Evolutionary conservation across 2,797 vertebrate genomes (phyloP).

Genomic region (Euphonia xanthogaster): DNA sequence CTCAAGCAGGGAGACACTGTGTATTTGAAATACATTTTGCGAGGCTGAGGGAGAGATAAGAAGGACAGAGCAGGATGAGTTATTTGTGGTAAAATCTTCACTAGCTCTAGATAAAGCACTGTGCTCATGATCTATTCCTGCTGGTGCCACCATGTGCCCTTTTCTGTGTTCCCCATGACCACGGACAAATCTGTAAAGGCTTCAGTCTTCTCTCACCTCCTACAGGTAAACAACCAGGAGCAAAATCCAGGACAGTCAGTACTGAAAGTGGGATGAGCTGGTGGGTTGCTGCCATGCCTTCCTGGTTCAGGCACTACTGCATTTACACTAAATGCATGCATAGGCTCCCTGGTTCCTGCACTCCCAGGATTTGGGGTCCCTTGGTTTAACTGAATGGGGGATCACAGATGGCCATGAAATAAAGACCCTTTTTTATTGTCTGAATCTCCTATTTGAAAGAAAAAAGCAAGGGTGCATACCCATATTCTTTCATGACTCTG

Average conservation of each 20-base stretch:
- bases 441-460: not conserved
- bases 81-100: slow-evolving; percentile 5
- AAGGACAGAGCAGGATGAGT: not conserved
- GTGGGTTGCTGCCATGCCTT: not conserved
- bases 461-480: not conserved
- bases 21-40: not conserved
- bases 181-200: not conserved
- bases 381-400: not conserved
- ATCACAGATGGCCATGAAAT: not conserved
- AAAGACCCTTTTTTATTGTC: not conserved
- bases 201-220: not conserved
- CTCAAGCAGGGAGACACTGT: not conserved
- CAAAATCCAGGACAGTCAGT: not conserved
- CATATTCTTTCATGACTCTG: not conserved
- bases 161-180: not conserved
- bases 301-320: not conserved
- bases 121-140: not conserved
- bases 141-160: not conserved
- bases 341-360: not conserved
- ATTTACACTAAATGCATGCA: not conserved
- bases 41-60: not conserved
- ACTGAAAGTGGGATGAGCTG: not conserved
- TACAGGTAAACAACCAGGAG: not conserved
- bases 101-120: not conserved
- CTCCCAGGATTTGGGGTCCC: not conserved